These are phyloP conservation scores for Seladonia tumulorum DNA, from an alignment of 2,888 invertebrate species.

Conservation along the genomic window DNA sequence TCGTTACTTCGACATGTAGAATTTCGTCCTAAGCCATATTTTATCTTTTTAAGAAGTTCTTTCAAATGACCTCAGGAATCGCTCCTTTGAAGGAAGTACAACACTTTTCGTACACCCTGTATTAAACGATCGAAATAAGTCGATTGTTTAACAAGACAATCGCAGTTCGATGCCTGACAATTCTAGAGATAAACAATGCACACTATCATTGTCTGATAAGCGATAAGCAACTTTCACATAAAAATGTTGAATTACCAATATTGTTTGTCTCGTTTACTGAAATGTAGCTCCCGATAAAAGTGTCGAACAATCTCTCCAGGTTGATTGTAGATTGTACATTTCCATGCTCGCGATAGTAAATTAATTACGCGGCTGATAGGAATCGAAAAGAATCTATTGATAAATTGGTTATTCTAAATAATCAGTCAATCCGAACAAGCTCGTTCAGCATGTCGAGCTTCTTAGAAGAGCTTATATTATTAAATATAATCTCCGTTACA, in stretches of 20 bases:
- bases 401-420: neutral
- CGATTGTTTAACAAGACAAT: neutral
- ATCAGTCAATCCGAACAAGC: neutral
- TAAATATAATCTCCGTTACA: no score
- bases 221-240: neutral
- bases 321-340: neutral
- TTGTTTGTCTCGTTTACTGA: neutral
- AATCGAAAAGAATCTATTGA: neutral
- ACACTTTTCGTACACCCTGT: no score
- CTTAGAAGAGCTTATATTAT: no score
- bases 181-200: neutral
- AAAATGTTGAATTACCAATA: neutral
- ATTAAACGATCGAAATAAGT: neutral
- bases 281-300: neutral
- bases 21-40: neutral
- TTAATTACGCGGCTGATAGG: neutral
- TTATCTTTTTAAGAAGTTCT: neutral
- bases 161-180: neutral
- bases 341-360: neutral
- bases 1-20: neutral
- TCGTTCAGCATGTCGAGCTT: neutral
- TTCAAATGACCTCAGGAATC: no score
- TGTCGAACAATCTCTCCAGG: neutral
- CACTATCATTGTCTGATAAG: neutral
- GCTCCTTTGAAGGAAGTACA: no score